Percentiles rank a stretch among this genome's conserved stretches.
phyloP scores from a whole-genome alignment of 2,888 invertebrate genomes.

The Acanthosoma haemorrhoidale region DNA sequence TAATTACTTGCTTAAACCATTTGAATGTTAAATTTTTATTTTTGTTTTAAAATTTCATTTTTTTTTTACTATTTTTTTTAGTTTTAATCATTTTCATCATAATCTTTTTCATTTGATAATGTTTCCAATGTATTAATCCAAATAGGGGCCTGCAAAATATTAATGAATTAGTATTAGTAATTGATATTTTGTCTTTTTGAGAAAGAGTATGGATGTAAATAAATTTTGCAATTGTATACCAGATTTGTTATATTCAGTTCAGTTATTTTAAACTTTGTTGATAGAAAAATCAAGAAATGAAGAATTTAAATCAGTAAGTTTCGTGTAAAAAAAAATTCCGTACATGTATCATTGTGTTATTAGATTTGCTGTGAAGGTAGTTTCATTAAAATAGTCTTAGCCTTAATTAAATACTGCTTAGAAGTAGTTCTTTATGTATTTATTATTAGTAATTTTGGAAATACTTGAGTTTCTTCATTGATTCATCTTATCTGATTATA shows the following conservation, averaged over 20 bases:
- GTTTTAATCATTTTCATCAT: background rate
- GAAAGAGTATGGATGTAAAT: constrained; percentile 27
- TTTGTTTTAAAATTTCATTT: background rate
- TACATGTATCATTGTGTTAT: constrained; percentile 34
- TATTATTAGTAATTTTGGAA: constrained; percentile 25
- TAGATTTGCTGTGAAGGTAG: constrained; percentile 35
- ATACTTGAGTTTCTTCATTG: constrained; percentile 15
- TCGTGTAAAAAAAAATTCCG: constrained; percentile 29
- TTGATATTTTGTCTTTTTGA: constrained; percentile 18
- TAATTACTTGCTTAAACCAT: constrained; percentile 1
- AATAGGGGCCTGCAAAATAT: constrained; percentile 24
- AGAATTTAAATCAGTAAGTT: constrained; percentile 35
- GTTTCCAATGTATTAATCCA: background rate
- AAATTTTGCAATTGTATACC: constrained; percentile 24
- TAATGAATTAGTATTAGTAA: constrained; percentile 19
- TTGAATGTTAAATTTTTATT: constrained; percentile 22
- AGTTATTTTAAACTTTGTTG: constrained; percentile 34
- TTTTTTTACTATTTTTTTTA: background rate
- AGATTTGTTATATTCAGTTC: constrained; percentile 26
- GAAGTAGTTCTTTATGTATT: constrained; percentile 33
- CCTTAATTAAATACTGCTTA: constrained; percentile 32
- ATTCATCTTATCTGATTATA: constrained; percentile 8
- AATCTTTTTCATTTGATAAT: constrained; percentile 15
- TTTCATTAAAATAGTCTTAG: constrained; percentile 34
- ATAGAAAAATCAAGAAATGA: constrained; percentile 35